Percentiles rank a stretch among this genome's conserved stretches.
phyloP scores from a whole-genome alignment of 2,113 vertebrate genomes.

The Phoenicopterus ruber region DNA sequence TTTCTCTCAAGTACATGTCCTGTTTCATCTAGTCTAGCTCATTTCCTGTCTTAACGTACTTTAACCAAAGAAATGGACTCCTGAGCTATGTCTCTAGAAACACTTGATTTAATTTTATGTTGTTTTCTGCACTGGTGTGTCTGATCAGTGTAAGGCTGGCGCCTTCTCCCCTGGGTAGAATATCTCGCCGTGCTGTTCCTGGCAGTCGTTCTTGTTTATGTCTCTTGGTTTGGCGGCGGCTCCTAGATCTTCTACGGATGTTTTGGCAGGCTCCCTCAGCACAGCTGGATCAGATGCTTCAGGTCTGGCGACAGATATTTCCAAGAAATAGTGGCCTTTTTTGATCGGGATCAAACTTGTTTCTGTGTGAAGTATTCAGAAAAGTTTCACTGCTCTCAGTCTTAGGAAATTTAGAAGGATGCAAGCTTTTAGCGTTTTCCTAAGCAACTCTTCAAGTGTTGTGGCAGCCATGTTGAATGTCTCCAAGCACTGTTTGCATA shows the following conservation, averaged over 20 bases:
- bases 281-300: constrained; percentile 69
- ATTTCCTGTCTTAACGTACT: constrained; percentile 21
- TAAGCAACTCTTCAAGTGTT: background rate
- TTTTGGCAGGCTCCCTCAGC: constrained; percentile 54
- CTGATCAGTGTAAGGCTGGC: constrained; percentile 31
- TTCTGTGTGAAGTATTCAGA: background rate
- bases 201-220: constrained; percentile 62
- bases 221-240: constrained; percentile 53
- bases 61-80: background rate
- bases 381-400: background rate
- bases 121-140: constrained; percentile 42
- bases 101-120: constrained; percentile 37
- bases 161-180: constrained; percentile 33
- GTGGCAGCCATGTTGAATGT: background rate
- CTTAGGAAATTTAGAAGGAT: background rate
- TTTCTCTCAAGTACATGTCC: background rate
- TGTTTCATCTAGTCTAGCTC: constrained; percentile 5
- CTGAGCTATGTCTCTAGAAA: constrained; percentile 22
- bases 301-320: constrained; percentile 56
- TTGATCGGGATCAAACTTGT: constrained; percentile 4
- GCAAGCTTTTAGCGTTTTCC: background rate
- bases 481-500: background rate
- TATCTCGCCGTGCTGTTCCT: constrained; percentile 55
- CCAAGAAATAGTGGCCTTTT: constrained; percentile 48
- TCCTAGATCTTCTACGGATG: constrained; percentile 45